phyloP scores from a whole-genome alignment of 2,113 vertebrate genomes.

The Phainopepla nitens region DNA sequence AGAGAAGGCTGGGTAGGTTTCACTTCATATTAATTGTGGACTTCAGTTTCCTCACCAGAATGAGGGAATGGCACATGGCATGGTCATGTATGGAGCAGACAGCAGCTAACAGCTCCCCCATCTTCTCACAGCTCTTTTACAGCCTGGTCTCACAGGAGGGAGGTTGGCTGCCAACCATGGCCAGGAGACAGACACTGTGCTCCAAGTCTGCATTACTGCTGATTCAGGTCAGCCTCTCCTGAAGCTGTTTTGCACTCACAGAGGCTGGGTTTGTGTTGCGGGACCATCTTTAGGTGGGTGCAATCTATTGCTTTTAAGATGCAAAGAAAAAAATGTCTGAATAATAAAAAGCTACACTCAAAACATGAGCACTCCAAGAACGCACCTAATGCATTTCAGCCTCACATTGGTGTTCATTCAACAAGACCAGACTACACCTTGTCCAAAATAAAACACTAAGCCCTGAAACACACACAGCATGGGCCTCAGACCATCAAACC shows the following conservation, averaged over 20 bases:
- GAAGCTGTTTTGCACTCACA: fast-evolving
- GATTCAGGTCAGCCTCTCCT: neutral
- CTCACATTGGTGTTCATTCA: neutral
- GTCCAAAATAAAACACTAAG: neutral
- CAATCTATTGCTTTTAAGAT: neutral
- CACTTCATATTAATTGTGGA: neutral
- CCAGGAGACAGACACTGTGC: neutral
- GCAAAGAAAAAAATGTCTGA: neutral
- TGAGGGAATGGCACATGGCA: neutral
- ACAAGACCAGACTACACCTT: neutral
- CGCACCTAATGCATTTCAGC: neutral
- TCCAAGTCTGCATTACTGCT: neutral
- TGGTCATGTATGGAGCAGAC: neutral
- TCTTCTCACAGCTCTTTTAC: neutral
- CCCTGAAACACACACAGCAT: neutral
- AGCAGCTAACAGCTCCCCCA: neutral
- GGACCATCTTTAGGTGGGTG: neutral
- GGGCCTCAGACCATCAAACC: neutral
- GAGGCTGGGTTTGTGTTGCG: neutral
- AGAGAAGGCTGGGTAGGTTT: neutral
- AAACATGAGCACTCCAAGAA: neutral
- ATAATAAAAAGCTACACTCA: neutral
- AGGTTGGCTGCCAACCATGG: neutral
- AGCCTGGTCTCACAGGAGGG: neutral
- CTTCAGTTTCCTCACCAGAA: neutral